Base-by-base conservation (phyloP, 2,888 invertebrate genomes). In the Leptopilina myrica region DNA sequence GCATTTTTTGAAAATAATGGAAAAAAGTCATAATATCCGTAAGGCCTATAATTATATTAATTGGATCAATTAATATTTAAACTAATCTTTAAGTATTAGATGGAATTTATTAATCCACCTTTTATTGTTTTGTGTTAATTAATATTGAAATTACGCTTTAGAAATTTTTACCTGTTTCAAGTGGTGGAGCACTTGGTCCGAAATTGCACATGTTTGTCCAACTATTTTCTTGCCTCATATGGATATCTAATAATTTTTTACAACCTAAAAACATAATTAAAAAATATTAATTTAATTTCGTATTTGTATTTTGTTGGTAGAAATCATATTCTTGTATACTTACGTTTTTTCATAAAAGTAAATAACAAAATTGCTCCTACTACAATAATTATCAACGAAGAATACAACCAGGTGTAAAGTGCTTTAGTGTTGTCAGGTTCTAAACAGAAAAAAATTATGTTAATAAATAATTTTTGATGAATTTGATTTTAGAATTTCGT, bases 151-250 rank as follows among this genome's bases (percentile, higher is more conserved):
- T 46, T 46, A 46, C 46, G 9, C 5, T 46, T 46, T 9, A 11
- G 2, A 43, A 46, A 46, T 15, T 7, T 85, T 85, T 76, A 89
- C 89, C 87, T 78, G 83, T 86, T 80, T 89, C 89, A 53, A 84
- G 83, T n/a, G 88, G 88, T 7, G 89, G 89, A 11, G 89, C 89
- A 73, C 84, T 88, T 2, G 89, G 88, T 79, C 84, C 83, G 53
- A 82, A 83, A 56, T 73, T 78, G 78, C 84, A 84, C 40, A 86
- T 79, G 46, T 86, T 83, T 56, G 77, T 78, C 76, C 78, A 76
- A 14, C 81, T 78, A n/a, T 78, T 84, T 15, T 69, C 78, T 69
- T 56, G n/a, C 66, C 79, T 81, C 53, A 78, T 80, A 33, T 79
- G 81, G 9, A 79, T 77, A 76, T 81, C 80, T 75, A 84, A 81